phyloP scores from a whole-genome alignment of 2,888 invertebrate species.

The Rambutsinella grinnellia region DNA sequence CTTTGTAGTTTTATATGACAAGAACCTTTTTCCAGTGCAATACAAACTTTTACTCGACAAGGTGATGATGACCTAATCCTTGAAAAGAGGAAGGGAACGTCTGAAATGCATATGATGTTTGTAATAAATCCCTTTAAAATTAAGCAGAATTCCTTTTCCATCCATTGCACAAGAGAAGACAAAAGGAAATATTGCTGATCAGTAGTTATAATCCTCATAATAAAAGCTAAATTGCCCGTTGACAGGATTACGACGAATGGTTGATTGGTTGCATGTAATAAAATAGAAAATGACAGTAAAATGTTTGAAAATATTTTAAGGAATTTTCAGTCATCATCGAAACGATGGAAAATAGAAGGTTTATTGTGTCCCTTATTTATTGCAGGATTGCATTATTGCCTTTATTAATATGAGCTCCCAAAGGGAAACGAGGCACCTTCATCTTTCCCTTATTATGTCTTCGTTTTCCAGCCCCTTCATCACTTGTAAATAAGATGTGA shows the following conservation, averaged over 20 bases:
- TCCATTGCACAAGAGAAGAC: slow-evolving; percentile 19
- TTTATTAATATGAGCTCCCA: slow-evolving; percentile 32
- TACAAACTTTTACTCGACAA: slow-evolving; percentile 23
- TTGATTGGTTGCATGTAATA: slow-evolving; percentile 56
- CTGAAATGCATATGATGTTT: neutral
- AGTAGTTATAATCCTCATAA: slow-evolving; percentile 53
- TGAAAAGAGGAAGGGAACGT: slow-evolving; percentile 20
- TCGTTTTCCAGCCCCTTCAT: slow-evolving; percentile 4
- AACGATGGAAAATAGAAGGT: neutral
- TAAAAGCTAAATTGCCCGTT: slow-evolving; percentile 63
- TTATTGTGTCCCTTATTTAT: neutral
- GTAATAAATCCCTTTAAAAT: slow-evolving; percentile 8
- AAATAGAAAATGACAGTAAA: slow-evolving; percentile 24
- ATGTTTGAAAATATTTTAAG: neutral
- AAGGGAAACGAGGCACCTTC: slow-evolving; percentile 36
- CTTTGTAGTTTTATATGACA: slow-evolving; percentile 2
- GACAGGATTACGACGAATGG: slow-evolving; percentile 62
- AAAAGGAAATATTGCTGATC: slow-evolving; percentile 46
- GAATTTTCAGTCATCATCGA: slow-evolving; percentile 10
- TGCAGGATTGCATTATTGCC: slow-evolving; percentile 20
- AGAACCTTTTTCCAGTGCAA: neutral
- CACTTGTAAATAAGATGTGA: slow-evolving; percentile 21
- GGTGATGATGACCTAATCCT: slow-evolving; percentile 42
- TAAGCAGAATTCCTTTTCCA: neutral
- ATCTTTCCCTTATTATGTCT: slow-evolving; percentile 14